phyloP scores from a whole-genome alignment of 1,140 invertebrate species.

The Drosophila athabasca region DNA sequence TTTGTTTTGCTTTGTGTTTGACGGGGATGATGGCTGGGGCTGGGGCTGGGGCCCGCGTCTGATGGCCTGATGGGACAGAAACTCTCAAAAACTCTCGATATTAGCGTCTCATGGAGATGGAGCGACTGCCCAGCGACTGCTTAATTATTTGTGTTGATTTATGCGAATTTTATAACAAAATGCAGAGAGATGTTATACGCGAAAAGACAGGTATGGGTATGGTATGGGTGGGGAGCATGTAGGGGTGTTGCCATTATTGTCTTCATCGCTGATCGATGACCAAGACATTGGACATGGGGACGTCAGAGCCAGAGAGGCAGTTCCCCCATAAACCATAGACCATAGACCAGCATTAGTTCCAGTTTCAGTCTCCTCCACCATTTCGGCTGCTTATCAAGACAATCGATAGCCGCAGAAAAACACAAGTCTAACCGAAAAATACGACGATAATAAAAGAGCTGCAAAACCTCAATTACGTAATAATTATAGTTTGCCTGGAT shows the following conservation, averaged over 20 bases:
- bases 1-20: slow-evolving; percentile 1
- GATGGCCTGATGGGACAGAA: slow-evolving; percentile 32
- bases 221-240: too few relatives aligned
- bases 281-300: slow-evolving; percentile 29
- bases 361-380: slow-evolving; percentile 26
- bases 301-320: slow-evolving; percentile 18
- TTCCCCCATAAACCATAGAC: slow-evolving; percentile 17
- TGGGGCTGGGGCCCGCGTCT: slow-evolving; percentile 23
- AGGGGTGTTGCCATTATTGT: slow-evolving; percentile 53
- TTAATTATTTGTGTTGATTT: slow-evolving; percentile 77
- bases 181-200: slow-evolving; percentile 10
- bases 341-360: slow-evolving; percentile 54
- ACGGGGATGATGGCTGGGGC: slow-evolving; percentile 21
- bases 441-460: slow-evolving; percentile 35
- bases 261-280: slow-evolving; percentile 57
- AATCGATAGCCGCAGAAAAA: slow-evolving; percentile 12
- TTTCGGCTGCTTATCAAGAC: slow-evolving; percentile 6
- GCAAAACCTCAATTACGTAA: slow-evolving; percentile 70
- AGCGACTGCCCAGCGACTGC: slow-evolving; percentile 47
- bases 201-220: background rate
- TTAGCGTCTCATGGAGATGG: slow-evolving; percentile 54
- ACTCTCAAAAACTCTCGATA: slow-evolving; percentile 53
- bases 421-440: slow-evolving; percentile 24
- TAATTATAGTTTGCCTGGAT: slow-evolving; percentile 64
- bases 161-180: slow-evolving; percentile 73